phyloP scores from a whole-genome alignment of 1,140 invertebrate genomes.

The Drosophila insularis region DNA sequence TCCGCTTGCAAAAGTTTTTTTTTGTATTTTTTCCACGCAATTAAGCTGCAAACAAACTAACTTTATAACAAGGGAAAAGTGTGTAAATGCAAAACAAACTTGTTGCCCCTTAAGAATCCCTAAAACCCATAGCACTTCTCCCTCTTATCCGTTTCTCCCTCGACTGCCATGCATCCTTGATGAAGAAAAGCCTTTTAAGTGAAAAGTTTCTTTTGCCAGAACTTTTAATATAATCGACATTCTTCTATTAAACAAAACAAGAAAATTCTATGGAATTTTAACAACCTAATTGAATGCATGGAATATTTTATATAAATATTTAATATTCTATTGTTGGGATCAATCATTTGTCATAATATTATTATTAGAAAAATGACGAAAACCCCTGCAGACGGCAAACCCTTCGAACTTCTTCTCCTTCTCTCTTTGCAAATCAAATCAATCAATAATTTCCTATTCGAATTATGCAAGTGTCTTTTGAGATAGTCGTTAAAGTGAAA shows the following conservation, averaged over 20 bases:
- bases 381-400: not conserved
- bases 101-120: conserved; percentile 45
- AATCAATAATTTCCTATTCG: conserved; percentile 60
- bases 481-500: conserved; percentile 50
- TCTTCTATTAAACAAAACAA: not conserved
- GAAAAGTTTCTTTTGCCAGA: conserved; percentile 33
- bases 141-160: not conserved
- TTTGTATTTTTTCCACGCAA: conserved; percentile 52
- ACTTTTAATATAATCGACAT: conserved; percentile 50
- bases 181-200: conserved; percentile 43
- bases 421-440: conserved; percentile 11
- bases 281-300: too few species aligned
- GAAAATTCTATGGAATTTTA: conserved; percentile 6
- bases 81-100: conserved; percentile 70
- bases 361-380: not conserved
- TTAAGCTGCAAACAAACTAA: conserved; percentile 69
- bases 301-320: too few species aligned
- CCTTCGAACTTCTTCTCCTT: not conserved
- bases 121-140: not conserved
- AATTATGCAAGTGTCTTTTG: conserved; percentile 51
- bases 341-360: not conserved
- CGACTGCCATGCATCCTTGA: conserved; percentile 9
- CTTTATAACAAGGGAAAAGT: conserved; percentile 54
- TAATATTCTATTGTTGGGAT: not conserved
- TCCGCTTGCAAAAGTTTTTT: conserved; percentile 10